These are phyloP conservation scores for Bactericera cockerelli DNA, from an alignment of 1,140 invertebrate species.

Conservation along the genomic window DNA sequence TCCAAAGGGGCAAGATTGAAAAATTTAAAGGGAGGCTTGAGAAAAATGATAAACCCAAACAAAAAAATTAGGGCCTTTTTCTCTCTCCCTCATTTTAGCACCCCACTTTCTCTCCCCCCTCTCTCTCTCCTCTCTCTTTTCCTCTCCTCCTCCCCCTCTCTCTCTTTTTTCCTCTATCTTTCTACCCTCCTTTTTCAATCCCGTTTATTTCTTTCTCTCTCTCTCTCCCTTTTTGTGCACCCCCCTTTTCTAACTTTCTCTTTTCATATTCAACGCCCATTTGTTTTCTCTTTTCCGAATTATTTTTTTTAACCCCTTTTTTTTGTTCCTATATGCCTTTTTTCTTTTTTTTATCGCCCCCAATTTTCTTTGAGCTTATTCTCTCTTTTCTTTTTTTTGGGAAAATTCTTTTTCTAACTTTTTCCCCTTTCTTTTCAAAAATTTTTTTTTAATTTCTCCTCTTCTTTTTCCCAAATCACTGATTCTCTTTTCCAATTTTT, in stretches of 20 bases:
- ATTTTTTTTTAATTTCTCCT: too few relatives aligned
- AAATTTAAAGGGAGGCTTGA: too few relatives aligned
- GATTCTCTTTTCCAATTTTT: too few relatives aligned
- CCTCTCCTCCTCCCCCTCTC: conserved; percentile 6
- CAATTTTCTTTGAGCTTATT: too few relatives aligned
- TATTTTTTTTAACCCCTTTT: neutral
- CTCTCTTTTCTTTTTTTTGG: too few relatives aligned
- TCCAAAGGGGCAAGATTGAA: too few relatives aligned
- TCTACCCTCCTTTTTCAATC: neutral
- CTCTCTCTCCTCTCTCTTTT: neutral
- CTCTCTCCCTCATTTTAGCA: neutral
- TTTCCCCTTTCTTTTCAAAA: too few relatives aligned
- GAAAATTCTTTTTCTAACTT: too few relatives aligned
- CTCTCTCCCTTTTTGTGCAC: neutral
- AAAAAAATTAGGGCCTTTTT: too few relatives aligned
- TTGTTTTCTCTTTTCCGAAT: neutral
- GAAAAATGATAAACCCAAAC: too few relatives aligned
- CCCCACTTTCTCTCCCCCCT: neutral
- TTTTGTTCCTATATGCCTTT: neutral
- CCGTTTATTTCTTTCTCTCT: neutral
- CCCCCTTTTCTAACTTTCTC: conserved; percentile 10
- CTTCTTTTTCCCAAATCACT: too few relatives aligned
- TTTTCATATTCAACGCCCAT: conserved; percentile 3
- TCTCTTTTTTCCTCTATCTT: conserved; percentile 6
- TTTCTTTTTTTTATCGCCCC: neutral